A percentile compares a stretch with the other conserved stretches of the same genome.
Conservation (phyloP, 1,140 invertebrate species). For the Cyphomyrmex costatus region DNA sequence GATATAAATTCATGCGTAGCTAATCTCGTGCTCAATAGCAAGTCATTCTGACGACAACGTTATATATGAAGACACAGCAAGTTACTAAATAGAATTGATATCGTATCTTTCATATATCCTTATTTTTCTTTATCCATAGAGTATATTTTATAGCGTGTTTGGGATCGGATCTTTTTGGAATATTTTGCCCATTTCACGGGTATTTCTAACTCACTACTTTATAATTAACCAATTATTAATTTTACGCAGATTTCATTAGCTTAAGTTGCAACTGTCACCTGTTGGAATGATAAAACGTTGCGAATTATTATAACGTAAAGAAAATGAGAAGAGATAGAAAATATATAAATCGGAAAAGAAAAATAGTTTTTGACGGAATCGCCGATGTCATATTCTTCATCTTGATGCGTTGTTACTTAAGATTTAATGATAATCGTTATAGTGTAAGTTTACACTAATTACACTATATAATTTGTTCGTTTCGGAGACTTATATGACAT, state of each 20-base stretch:
- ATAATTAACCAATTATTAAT: background rate
- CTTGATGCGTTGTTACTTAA: conserved; percentile 30
- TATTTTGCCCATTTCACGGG: background rate
- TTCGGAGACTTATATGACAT: background rate
- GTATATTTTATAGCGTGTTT: background rate
- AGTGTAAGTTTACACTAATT: conserved; percentile 26
- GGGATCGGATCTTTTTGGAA: background rate
- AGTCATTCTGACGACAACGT: background rate
- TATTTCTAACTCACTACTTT: background rate
- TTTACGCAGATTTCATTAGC: conserved; percentile 1
- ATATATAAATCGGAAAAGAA: background rate
- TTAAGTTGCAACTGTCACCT: background rate
- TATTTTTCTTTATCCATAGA: background rate
- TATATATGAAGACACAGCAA: background rate
- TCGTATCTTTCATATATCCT: background rate
- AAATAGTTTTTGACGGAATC: conserved; percentile 20
- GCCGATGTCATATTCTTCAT: background rate
- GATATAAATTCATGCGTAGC: background rate
- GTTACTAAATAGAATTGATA: conserved; percentile 4
- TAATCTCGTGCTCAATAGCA: background rate
- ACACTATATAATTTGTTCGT: conserved; percentile 25
- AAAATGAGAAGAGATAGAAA: background rate
- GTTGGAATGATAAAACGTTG: background rate
- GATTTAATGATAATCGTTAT: conserved; percentile 14
- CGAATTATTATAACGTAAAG: background rate